phyloP scores from a whole-genome alignment of 1,140 invertebrate genomes.

The Cecropterus lyciades region DNA sequence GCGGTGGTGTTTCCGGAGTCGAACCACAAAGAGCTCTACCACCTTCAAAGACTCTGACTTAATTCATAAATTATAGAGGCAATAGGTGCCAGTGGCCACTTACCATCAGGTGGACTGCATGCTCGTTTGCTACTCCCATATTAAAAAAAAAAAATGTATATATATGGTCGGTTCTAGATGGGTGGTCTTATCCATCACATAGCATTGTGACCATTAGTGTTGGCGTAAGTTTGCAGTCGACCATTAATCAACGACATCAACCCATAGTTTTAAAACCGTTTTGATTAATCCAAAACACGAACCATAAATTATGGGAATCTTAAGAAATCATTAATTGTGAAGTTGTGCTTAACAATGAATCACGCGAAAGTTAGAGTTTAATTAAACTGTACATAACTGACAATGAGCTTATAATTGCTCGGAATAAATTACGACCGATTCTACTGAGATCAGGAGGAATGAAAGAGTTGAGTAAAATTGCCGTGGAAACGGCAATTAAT shows the following conservation, averaged over 20 bases:
- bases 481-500: not conserved
- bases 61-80: no score
- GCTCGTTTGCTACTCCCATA: no score
- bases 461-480: conserved; percentile 1
- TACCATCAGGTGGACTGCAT: no score
- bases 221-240: not conserved
- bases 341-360: conserved; percentile 23
- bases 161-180: no score
- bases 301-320: conserved; percentile 17
- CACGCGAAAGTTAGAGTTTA: conserved; percentile 22
- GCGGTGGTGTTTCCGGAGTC: no score
- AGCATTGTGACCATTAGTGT: no score
- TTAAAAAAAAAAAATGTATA: no score
- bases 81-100: no score
- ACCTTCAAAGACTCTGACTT: no score
- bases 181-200: no score
- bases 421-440: conserved; percentile 26
- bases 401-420: conserved; percentile 34
- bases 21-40: no score
- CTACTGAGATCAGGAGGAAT: conserved; percentile 13
- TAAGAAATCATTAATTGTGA: conserved; percentile 25
- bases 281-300: conserved; percentile 19
- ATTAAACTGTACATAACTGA: conserved; percentile 34
- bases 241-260: conserved; percentile 4
- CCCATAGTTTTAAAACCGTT: conserved; percentile 12